Conservation (phyloP, 2,797 vertebrate genomes). For the Artibeus lituratus region DNA sequence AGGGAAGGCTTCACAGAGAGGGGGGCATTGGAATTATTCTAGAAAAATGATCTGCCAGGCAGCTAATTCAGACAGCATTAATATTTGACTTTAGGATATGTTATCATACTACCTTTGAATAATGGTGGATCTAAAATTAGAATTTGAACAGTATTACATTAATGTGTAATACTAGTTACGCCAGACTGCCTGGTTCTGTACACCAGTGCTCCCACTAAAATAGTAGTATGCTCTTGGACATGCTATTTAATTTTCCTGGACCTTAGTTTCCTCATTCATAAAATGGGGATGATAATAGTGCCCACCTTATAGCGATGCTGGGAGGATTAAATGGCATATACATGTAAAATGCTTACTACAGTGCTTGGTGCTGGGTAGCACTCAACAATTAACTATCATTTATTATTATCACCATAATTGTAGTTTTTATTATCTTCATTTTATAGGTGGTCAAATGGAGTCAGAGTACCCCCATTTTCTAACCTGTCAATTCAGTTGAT, state of each 20-base stretch:
- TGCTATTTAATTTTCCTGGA: not conserved
- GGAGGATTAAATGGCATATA: not conserved
- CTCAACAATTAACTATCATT: not conserved
- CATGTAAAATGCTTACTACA: not conserved
- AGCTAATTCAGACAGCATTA: not conserved
- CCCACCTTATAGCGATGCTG: not conserved
- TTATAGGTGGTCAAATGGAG: not conserved
- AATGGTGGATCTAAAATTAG: not conserved
- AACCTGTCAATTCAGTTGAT: not conserved
- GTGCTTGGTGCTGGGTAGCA: not conserved
- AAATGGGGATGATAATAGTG: not conserved
- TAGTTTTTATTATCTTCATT: not conserved
- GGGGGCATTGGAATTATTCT: not conserved
- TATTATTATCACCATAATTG: not conserved
- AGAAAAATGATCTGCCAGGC: not conserved
- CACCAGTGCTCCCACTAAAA: not conserved
- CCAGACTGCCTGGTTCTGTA: not conserved
- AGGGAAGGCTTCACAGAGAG: not conserved
- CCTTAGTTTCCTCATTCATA: not conserved
- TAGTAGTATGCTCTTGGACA: not conserved
- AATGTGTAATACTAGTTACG: not conserved
- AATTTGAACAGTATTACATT: not conserved
- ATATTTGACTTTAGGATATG: not conserved
- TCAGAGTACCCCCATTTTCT: not conserved
- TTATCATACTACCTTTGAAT: not conserved